Conservation (phyloP, 2,113 vertebrate species). For the Bufo gargarizans region DNA sequence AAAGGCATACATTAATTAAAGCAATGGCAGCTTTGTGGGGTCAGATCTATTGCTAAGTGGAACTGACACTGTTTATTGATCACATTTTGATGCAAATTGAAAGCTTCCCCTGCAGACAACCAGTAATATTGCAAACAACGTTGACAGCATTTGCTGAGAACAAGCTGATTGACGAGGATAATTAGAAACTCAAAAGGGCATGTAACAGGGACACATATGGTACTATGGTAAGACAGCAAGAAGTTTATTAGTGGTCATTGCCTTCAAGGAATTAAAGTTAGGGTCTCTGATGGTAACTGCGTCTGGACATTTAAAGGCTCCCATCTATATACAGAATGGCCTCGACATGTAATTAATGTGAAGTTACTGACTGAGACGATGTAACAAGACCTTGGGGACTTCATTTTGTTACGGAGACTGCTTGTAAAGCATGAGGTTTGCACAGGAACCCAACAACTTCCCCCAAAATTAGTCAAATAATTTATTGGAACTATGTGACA, state of each 20-base stretch:
- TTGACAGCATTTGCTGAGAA: not conserved
- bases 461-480: not conserved
- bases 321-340: not conserved
- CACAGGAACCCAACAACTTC: not conserved
- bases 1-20: constrained; percentile 50
- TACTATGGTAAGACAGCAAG: not conserved
- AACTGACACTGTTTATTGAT: constrained; percentile 56
- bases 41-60: constrained; percentile 50
- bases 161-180: constrained; percentile 24
- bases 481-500: not conserved
- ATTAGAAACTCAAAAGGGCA: constrained; percentile 25
- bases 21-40: constrained; percentile 30
- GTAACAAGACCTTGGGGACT: not conserved
- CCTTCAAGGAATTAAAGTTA: not conserved
- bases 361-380: not conserved
- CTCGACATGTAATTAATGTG: not conserved
- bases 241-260: not conserved
- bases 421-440: not conserved
- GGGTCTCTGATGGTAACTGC: not conserved
- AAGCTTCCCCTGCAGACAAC: constrained; percentile 52
- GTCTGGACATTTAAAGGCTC: not conserved
- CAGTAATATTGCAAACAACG: constrained; percentile 41
- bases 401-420: not conserved
- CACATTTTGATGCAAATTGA: constrained; percentile 56
- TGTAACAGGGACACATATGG: constrained; percentile 34